phyloP scores from a whole-genome alignment of 2,113 vertebrate species.

The Psittacula cyanocephala region DNA sequence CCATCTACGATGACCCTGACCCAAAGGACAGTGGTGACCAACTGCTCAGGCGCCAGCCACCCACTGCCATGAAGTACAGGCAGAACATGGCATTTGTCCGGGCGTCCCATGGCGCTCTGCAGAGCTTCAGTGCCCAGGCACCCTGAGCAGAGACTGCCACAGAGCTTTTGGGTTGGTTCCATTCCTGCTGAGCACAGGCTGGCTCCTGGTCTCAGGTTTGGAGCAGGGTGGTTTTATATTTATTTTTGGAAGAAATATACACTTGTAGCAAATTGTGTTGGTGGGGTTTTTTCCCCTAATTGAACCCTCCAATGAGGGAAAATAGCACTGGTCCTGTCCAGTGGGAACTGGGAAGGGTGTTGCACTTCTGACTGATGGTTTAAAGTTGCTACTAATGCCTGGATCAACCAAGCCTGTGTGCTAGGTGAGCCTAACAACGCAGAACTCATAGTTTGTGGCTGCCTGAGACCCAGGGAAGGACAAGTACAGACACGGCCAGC shows the following conservation, averaged over 20 bases:
- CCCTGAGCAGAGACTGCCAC: neutral
- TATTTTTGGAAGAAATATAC: neutral
- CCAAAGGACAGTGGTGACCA: conserved; percentile 82
- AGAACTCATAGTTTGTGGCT: accelerated
- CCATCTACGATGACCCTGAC: conserved; percentile 88
- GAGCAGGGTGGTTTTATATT: neutral
- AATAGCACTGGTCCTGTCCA: neutral
- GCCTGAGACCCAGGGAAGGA: neutral
- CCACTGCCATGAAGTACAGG: conserved; percentile 89
- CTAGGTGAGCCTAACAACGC: neutral
- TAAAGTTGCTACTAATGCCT: neutral
- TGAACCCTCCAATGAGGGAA: neutral
- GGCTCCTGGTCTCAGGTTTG: neutral
- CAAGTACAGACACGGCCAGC: conserved; percentile 12
- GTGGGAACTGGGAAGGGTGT: neutral
- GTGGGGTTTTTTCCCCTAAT: accelerated
- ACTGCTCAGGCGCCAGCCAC: conserved; percentile 84
- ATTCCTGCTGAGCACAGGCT: neutral
- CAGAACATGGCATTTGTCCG: conserved; percentile 68
- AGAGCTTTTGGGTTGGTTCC: neutral
- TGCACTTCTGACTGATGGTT: accelerated
- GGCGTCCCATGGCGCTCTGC: neutral
- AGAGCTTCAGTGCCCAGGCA: neutral
- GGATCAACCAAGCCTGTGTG: neutral
- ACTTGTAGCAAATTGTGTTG: neutral